Percentiles rank a stretch among this genome's conserved stretches.
phyloP scores from a whole-genome alignment of 2,113 vertebrate genomes.

The Salminus brasiliensis region DNA sequence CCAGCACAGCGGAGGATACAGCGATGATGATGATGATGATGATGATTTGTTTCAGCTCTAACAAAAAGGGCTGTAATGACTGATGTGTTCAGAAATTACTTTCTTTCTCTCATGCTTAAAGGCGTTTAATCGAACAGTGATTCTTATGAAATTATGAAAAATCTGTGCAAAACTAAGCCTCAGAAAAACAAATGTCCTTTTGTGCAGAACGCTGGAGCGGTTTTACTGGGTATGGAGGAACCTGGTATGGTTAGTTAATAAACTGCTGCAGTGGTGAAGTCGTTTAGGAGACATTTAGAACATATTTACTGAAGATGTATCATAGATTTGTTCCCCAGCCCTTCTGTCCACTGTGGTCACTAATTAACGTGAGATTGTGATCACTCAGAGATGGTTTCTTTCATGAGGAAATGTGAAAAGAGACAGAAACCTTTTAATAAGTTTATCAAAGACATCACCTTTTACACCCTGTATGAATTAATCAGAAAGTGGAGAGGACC shows the following conservation, averaged over 20 bases:
- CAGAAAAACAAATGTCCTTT: background rate
- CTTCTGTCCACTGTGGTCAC: conserved; percentile 9
- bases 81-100: background rate
- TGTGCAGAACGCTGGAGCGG: background rate
- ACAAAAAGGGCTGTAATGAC: background rate
- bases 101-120: background rate
- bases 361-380: conserved; percentile 42
- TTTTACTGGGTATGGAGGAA: background rate
- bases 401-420: conserved; percentile 32
- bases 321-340: conserved; percentile 46
- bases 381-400: conserved; percentile 13
- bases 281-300: conserved; percentile 34
- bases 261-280: background rate
- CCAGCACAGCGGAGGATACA: background rate
- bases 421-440: conserved; percentile 2
- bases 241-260: conserved; percentile 8
- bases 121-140: background rate
- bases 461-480: background rate
- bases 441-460: background rate
- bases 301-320: conserved; percentile 45
- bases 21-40: background rate
- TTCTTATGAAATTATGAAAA: background rate
- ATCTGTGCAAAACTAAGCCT: too few species aligned
- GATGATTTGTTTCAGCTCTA: background rate
- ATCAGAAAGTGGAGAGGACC: background rate